Evolutionary conservation across 2,888 invertebrate species (phyloP).

Genomic region (Diaperis boleti): DNA sequence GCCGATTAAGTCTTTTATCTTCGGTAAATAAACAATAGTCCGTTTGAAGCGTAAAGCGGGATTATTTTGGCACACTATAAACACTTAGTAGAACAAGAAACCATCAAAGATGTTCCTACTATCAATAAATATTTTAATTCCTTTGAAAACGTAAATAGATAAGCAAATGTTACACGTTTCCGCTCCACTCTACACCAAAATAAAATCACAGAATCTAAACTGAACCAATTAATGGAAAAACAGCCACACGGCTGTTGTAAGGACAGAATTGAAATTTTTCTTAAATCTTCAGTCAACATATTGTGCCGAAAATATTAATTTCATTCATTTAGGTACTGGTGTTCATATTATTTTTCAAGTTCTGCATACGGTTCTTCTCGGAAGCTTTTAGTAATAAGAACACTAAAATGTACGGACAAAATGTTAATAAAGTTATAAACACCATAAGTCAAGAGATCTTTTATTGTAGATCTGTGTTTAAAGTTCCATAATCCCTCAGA

Average conservation of each 20-base stretch:
- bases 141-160: slow-evolving; percentile 61
- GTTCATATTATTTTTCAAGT: no score
- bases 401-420: no score
- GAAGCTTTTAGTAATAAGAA: no score
- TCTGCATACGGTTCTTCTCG: no score
- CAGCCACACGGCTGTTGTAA: neutral
- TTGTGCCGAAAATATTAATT: no score
- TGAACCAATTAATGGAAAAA: slow-evolving; percentile 16
- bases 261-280: neutral
- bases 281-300: neutral
- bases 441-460: no score
- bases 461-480: no score
- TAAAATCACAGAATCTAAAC: slow-evolving; percentile 17
- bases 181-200: slow-evolving; percentile 23
- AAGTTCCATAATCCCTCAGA: no score
- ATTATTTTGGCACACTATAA: slow-evolving; percentile 59
- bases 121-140: slow-evolving; percentile 63
- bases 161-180: slow-evolving; percentile 53
- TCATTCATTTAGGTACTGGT: no score
- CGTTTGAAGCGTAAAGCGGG: slow-evolving; percentile 54
- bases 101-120: slow-evolving; percentile 59
- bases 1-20: slow-evolving; percentile 63
- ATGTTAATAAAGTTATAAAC: no score
- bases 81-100: slow-evolving; percentile 60
- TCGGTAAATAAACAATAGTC: slow-evolving; percentile 58